Conservation (phyloP, 2,113 vertebrate genomes). For the Dicerorhinus sumatrensis region DNA sequence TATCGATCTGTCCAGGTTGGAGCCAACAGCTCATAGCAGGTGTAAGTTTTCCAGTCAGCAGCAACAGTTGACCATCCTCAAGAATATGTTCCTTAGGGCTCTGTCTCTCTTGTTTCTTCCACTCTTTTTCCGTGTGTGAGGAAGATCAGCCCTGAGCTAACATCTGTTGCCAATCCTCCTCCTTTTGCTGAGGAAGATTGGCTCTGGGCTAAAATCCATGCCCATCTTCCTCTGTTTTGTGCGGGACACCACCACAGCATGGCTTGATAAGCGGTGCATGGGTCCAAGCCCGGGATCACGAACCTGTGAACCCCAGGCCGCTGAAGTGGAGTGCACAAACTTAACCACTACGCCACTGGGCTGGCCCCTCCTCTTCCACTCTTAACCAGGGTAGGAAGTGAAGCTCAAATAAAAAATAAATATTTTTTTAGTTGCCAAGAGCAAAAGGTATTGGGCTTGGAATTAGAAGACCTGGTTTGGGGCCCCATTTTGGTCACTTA, state of each 20-base stretch:
- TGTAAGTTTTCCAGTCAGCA: not conserved
- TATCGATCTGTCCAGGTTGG: not conserved
- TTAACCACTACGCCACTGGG: no score
- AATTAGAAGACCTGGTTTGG: not conserved
- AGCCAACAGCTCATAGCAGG: not conserved
- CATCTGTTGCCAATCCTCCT: no score
- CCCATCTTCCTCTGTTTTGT: no score
- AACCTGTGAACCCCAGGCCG: no score
- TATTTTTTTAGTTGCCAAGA: not conserved
- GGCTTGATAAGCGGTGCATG: no score
- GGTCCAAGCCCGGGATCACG: no score
- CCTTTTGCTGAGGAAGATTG: no score
- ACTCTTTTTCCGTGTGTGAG: not conserved
- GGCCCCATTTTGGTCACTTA: not conserved
- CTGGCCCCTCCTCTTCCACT: not conserved
- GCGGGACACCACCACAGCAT: no score
- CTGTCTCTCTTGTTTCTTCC: not conserved
- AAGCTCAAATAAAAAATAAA: not conserved
- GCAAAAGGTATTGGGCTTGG: not conserved
- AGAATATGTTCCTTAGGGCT: not conserved
- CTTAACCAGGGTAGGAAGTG: constrained; percentile 9
- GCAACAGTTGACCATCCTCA: not conserved
- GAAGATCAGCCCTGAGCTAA: no score
- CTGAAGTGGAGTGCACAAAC: no score
- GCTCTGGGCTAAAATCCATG: no score